These are phyloP conservation scores for Dreissena polymorpha DNA, from an alignment of 1,140 invertebrate genomes.

Conservation along the genomic window DNA sequence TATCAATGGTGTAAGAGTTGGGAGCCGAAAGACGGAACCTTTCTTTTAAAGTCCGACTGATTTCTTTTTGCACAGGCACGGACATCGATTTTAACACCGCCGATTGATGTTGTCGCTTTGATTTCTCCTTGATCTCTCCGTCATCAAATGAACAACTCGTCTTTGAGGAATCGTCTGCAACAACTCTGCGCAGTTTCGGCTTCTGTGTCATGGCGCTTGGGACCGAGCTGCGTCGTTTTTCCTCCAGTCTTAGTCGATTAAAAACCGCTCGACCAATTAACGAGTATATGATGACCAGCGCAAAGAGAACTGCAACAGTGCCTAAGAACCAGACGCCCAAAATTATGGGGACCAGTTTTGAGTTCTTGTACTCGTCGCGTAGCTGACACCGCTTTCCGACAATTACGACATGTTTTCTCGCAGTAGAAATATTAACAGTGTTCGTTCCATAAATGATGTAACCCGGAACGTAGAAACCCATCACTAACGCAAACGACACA, in stretches of 20 bases:
- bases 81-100: constrained; percentile 37
- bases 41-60: constrained; percentile 23
- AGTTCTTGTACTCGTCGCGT: constrained; percentile 26
- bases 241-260: constrained; percentile 35
- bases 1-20: constrained; percentile 14
- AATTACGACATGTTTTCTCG: background rate
- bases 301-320: constrained; percentile 21
- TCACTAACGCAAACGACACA: background rate
- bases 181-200: background rate
- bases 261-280: constrained; percentile 30
- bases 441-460: constrained; percentile 45
- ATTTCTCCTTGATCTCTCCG: background rate
- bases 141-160: constrained; percentile 48
- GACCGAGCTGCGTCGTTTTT: constrained; percentile 35
- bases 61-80: constrained; percentile 7
- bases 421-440: constrained; percentile 4
- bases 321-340: constrained; percentile 33
- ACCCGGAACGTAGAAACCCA: constrained; percentile 30
- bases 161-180: constrained; percentile 12
- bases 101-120: background rate
- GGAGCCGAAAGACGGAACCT: constrained; percentile 31
- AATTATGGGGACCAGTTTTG: constrained; percentile 4
- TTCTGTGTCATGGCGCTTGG: background rate
- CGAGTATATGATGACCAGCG: constrained; percentile 22
- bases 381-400: constrained; percentile 35